Conservation (phyloP, 2,797 vertebrate genomes). For the Ptychadena robeensis region DNA sequence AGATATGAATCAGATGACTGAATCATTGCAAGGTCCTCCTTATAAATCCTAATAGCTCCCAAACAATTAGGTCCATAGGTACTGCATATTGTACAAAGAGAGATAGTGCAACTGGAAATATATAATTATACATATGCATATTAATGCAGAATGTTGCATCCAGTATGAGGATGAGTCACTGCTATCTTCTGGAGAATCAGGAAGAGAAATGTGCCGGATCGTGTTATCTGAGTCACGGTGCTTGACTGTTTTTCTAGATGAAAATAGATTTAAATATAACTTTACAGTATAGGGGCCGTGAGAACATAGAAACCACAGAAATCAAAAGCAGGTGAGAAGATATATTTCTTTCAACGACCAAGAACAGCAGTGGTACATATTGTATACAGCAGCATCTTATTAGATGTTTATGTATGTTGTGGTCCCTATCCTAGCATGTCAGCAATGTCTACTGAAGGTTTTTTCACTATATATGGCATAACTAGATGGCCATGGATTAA, state of each 20-base stretch:
- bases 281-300: constrained; percentile 16
- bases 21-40: constrained; percentile 49
- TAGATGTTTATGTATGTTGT: background rate
- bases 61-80: constrained; percentile 47
- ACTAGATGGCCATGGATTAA: background rate
- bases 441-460: background rate
- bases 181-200: constrained; percentile 45
- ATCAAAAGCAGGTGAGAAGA: constrained; percentile 42
- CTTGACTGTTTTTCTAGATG: constrained; percentile 40
- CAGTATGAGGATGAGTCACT: constrained; percentile 41
- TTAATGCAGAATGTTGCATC: constrained; percentile 22
- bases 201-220: constrained; percentile 42
- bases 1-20: constrained; percentile 58
- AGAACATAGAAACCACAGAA: constrained; percentile 18
- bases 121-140: constrained; percentile 9
- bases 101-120: constrained; percentile 33
- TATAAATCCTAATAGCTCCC: constrained; percentile 54
- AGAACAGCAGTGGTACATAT: background rate
- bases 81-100: constrained; percentile 6
- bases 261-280: constrained; percentile 48
- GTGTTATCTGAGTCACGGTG: constrained; percentile 44
- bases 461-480: background rate
- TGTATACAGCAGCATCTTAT: background rate
- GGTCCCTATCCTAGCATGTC: background rate
- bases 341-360: background rate